Conservation (phyloP, 2,888 invertebrate genomes). For the Conops quadrifasciatus region DNA sequence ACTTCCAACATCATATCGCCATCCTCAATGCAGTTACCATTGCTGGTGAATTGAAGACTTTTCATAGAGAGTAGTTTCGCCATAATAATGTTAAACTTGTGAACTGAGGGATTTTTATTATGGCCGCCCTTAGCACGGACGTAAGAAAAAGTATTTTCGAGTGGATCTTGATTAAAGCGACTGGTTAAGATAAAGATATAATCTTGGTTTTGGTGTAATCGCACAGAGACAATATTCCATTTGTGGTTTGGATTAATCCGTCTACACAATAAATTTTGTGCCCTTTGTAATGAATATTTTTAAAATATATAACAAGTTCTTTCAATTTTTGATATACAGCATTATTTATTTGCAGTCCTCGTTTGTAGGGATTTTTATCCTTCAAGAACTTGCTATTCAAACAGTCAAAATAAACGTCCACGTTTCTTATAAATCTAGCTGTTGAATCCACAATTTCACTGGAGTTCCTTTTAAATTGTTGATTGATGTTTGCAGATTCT, state of each 20-base stretch:
- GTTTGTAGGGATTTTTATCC: slow-evolving; percentile 26
- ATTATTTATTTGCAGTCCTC: slow-evolving; percentile 23
- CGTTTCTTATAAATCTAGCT: slow-evolving; percentile 27
- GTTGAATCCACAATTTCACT: slow-evolving; percentile 26
- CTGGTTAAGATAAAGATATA: slow-evolving; percentile 29
- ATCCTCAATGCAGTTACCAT: slow-evolving; percentile 26
- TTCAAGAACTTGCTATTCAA: slow-evolving; percentile 30
- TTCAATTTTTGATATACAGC: slow-evolving; percentile 14
- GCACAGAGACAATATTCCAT: slow-evolving; percentile 12
- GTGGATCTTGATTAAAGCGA: slow-evolving; percentile 34
- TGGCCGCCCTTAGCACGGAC: slow-evolving; percentile 35
- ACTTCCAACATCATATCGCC: slow-evolving; percentile 20
- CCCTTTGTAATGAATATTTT: slow-evolving; percentile 11
- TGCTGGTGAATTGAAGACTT: slow-evolving; percentile 21
- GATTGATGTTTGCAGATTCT: slow-evolving; percentile 12
- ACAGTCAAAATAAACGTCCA: slow-evolving; percentile 33
- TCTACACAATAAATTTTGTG: slow-evolving; percentile 27
- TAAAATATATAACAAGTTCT: slow-evolving; percentile 25
- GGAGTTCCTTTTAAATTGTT: slow-evolving; percentile 27
- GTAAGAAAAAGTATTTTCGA: slow-evolving; percentile 34
- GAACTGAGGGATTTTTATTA: slow-evolving; percentile 31
- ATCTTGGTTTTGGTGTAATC: slow-evolving; percentile 22
- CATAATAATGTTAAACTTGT: slow-evolving; percentile 60
- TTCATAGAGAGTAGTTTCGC: slow-evolving; percentile 23
- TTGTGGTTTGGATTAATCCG: slow-evolving; percentile 30